Evolutionary conservation across 1,140 invertebrate species (phyloP).

Genomic region (Pseudachorutes palmiensis): DNA sequence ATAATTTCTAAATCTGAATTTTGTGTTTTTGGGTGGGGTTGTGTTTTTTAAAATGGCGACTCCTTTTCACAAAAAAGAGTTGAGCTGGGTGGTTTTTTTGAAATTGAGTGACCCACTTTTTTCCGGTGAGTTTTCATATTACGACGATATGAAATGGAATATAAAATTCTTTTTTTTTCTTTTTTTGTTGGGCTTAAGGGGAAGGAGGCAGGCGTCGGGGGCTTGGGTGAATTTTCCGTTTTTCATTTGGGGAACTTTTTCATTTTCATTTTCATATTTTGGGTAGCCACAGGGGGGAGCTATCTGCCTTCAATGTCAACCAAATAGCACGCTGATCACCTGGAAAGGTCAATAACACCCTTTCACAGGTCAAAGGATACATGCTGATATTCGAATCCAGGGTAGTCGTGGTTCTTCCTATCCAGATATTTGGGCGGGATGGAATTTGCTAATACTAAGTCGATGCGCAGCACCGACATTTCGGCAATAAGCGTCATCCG

Average conservation of each 20-base stretch:
- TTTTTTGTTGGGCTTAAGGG: not conserved
- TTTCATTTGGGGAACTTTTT: not conserved
- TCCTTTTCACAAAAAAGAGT: not conserved
- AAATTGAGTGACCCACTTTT: constrained; percentile 1
- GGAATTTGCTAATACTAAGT: too few species aligned
- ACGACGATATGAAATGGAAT: not conserved
- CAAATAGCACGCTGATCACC: too few species aligned
- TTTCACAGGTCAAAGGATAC: too few species aligned
- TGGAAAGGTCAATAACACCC: too few species aligned
- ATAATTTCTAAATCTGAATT: not conserved
- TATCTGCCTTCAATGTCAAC: too few species aligned
- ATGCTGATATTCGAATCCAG: too few species aligned
- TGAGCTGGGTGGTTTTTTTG: not conserved
- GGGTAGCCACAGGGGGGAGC: too few species aligned
- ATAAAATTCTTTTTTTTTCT: not conserved
- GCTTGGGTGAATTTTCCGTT: not conserved
- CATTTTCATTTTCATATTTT: not conserved
- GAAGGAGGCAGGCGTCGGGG: not conserved
- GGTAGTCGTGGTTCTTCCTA: too few species aligned
- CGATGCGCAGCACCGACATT: too few species aligned
- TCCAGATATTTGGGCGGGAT: too few species aligned
- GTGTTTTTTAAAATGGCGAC: not conserved
- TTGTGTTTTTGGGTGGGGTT: not conserved
- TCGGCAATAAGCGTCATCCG: too few species aligned
- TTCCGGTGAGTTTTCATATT: not conserved